Evolutionary conservation across 2,113 vertebrate genomes (phyloP).

Genomic region (Pelecanoides urinatrix): DNA sequence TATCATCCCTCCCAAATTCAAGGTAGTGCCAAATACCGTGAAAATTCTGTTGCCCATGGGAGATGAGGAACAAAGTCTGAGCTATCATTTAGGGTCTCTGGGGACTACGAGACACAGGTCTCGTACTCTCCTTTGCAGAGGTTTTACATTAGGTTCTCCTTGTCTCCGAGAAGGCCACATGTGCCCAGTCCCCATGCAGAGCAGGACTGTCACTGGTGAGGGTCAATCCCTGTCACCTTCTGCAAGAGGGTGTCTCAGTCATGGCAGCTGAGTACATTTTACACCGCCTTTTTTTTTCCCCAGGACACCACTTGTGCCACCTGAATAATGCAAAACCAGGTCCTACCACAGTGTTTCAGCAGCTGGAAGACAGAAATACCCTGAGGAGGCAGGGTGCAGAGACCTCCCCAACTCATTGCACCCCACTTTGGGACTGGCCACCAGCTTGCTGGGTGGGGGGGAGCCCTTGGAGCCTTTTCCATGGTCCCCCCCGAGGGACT

Average conservation of each 20-base stretch:
- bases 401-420: not conserved
- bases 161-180: not conserved
- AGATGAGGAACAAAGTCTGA: not conserved
- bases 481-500: not conserved
- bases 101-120: not conserved
- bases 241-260: not conserved
- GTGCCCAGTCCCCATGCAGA: not conserved
- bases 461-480: not conserved
- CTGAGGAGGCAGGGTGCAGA: not conserved
- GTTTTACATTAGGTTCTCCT: not conserved
- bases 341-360: not conserved
- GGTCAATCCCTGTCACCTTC: not conserved
- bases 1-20: not conserved
- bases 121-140: accelerated
- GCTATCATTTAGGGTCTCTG: not conserved
- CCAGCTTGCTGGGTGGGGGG: not conserved
- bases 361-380: not conserved
- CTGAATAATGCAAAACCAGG: not conserved
- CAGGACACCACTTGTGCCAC: not conserved
- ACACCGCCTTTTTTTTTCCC: not conserved
- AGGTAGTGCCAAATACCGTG: accelerated
- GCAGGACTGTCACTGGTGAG: not conserved
- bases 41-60: accelerated
- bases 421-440: not conserved
- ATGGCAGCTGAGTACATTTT: not conserved